Base-by-base conservation (phyloP, 2,113 vertebrate species). In the Salvator merianae region DNA sequence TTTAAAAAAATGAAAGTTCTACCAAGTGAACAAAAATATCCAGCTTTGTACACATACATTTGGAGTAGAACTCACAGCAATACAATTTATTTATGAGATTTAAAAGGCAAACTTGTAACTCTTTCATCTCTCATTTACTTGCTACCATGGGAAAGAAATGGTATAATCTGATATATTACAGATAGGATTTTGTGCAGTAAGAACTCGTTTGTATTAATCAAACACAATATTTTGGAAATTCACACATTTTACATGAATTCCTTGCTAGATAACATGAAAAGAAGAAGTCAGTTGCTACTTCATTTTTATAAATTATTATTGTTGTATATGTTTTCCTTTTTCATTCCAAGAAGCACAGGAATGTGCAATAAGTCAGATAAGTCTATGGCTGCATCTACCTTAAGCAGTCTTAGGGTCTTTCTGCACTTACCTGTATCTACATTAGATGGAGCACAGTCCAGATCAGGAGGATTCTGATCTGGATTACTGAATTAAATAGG, bases 31-130 rank as follows among this genome's bases (percentile, higher is more conserved):
- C 32, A n/a, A 18, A 20, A 77, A 26, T 18, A 53, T 3, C 24
- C 0, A 32, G 47, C 32, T 63, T 79, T 79, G 85, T 83, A 83
- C 81, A 32, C 2, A 77, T 22, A 40, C 78, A 0, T 80, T n/a
- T 85, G 73, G 10, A 70, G 3, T 65, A 79, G 59, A 82, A 82
- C 3, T 18, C 66, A 84, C 32, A 65, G 1, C 7, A 83, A 75
- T 85, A 5, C 30, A 38, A 7, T 63, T 79, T 83, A 73, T 72
- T 83, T 22, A 8, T 81, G 69, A 82, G 70, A 77, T 36, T 72
- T 24, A 7, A 10, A 72, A 87, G 70, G 3, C 1, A 40, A 78
- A 40, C 28, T 18, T 6, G 18, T 78, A 87, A 84, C 1, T 2
- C 0, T 55, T 84, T 81, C 13, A 12, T 68, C 32, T 14, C 7